Base-by-base conservation (phyloP, 2,888 invertebrate genomes). In the Nipponacmea schrenckii region DNA sequence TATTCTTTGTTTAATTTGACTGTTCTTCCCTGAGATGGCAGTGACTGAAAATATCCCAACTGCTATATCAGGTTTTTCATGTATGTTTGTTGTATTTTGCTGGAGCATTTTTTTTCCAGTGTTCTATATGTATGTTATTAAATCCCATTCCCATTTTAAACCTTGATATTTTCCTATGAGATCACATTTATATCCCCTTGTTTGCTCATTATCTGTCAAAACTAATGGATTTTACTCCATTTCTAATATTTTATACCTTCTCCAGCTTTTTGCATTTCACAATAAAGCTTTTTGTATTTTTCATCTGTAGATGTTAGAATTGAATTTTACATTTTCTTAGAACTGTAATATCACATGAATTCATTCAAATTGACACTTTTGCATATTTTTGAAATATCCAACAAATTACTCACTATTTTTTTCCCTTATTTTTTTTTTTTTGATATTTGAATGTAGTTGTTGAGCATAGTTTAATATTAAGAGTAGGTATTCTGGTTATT, bases 101-200 rank as follows among this genome's bases (percentile, higher is more conserved):
- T 56, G 56, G 56, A 24, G 56, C 24, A 12, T 56, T 56, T 56
- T n/a, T n/a, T 56, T 56, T 56, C 56, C 56, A 56, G 56, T 56
- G 56, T 56, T 56, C 56, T 56, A 56, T 56, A 56, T 56, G 20
- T 56, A 56, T 56, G 56, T 56, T 56, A 56, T 56, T 24, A 56
- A 56, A 24, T 56, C 56, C 56, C 56, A 56, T 56, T 56, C 56
- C 56, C 56, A 56, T 56, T 56, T 39, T 20, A 56, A 56, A 56
- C 56, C 56, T 56, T 56, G 56, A 56, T 56, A 56, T 56, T 56
- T 56, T 56, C 56, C 56, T 56, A 56, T 56, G 56, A 56, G 24
- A 24, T 56, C 56, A 56, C 56, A 14, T 56, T 56, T 24, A 24
- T 24, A 56, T 24, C 24, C 56, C 56, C 56, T 56, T 56, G 56